phyloP scores from a whole-genome alignment of 2,888 invertebrate species.

The Trachelus iudaicus region DNA sequence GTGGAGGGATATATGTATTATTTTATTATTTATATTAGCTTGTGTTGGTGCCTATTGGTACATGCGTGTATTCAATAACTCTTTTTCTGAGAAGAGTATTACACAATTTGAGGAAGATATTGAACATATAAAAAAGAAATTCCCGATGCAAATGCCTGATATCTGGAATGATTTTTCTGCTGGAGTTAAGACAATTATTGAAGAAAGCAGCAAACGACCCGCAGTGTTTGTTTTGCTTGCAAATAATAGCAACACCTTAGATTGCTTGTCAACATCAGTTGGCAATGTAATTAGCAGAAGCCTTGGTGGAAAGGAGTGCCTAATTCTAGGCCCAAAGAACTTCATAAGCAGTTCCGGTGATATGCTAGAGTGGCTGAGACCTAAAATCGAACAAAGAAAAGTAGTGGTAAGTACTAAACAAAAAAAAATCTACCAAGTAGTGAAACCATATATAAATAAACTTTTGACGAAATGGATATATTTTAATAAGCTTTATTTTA shows the following conservation, averaged over 20 bases:
- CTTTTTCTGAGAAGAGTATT: neutral
- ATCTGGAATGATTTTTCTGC: slow-evolving; percentile 58
- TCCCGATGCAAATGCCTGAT: slow-evolving; percentile 54
- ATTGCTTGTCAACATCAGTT: slow-evolving; percentile 56
- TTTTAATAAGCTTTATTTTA: slow-evolving; percentile 20
- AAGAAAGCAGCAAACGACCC: slow-evolving; percentile 47
- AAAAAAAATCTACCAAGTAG: neutral
- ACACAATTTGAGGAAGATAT: neutral
- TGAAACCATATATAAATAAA: neutral
- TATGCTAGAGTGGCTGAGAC: slow-evolving; percentile 47
- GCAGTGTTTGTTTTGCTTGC: slow-evolving; percentile 64
- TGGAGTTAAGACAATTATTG: slow-evolving; percentile 52
- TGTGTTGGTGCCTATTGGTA: fast-evolving
- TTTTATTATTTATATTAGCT: fast-evolving
- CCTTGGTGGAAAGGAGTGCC: slow-evolving; percentile 38
- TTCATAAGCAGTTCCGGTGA: slow-evolving; percentile 58
- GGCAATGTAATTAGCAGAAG: slow-evolving; percentile 53
- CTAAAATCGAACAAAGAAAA: slow-evolving; percentile 35
- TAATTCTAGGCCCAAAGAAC: slow-evolving; percentile 59
- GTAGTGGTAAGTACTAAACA: slow-evolving; percentile 46
- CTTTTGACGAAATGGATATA: neutral
- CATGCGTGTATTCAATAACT: neutral
- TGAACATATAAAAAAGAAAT: slow-evolving; percentile 22
- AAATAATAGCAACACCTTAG: slow-evolving; percentile 40
- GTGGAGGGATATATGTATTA: fast-evolving